A percentile compares a stretch with the other conserved stretches of the same genome.
These are phyloP conservation scores for Strigamia crassipes DNA, from an alignment of 2,888 invertebrate species.

Conservation along the genomic window DNA sequence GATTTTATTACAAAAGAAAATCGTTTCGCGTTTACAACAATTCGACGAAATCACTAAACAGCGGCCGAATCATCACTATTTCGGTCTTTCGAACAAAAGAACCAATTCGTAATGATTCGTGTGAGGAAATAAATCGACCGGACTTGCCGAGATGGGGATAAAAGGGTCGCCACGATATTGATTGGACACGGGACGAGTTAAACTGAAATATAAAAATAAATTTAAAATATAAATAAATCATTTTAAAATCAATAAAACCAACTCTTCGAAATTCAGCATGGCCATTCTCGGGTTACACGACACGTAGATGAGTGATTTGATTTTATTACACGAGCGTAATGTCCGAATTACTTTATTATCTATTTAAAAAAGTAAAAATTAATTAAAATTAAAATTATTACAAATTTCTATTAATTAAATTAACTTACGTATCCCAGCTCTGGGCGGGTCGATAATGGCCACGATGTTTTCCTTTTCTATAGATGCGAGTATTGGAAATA, in stretches of 20 bases:
- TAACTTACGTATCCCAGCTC: slow-evolving; percentile 86
- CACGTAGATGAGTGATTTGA: slow-evolving; percentile 80
- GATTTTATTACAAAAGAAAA: slow-evolving; percentile 5
- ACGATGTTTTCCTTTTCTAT: slow-evolving; percentile 66
- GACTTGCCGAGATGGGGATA: slow-evolving; percentile 77
- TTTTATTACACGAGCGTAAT: slow-evolving; percentile 64
- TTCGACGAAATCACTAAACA: not conserved
- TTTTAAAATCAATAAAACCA: slow-evolving; percentile 48
- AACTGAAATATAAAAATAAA: slow-evolving; percentile 54
- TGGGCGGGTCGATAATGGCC: slow-evolving; percentile 94
- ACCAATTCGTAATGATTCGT: slow-evolving; percentile 91
- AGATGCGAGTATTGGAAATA: slow-evolving; percentile 72
- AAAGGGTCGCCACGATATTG: slow-evolving; percentile 82
- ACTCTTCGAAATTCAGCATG: slow-evolving; percentile 79
- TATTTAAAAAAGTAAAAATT: slow-evolving; percentile 55
- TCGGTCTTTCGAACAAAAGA: slow-evolving; percentile 73
- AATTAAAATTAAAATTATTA: slow-evolving; percentile 41
- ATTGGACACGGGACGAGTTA: slow-evolving; percentile 82
- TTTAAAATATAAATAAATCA: not conserved
- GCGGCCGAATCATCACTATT: not conserved
- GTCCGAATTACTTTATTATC: slow-evolving; percentile 78
- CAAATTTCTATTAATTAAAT: not conserved
- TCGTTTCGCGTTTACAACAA: not conserved
- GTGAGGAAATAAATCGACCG: slow-evolving; percentile 96
- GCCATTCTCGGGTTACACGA: slow-evolving; percentile 88